Conservation (phyloP, 2,113 vertebrate species). For the Serinus canaria region DNA sequence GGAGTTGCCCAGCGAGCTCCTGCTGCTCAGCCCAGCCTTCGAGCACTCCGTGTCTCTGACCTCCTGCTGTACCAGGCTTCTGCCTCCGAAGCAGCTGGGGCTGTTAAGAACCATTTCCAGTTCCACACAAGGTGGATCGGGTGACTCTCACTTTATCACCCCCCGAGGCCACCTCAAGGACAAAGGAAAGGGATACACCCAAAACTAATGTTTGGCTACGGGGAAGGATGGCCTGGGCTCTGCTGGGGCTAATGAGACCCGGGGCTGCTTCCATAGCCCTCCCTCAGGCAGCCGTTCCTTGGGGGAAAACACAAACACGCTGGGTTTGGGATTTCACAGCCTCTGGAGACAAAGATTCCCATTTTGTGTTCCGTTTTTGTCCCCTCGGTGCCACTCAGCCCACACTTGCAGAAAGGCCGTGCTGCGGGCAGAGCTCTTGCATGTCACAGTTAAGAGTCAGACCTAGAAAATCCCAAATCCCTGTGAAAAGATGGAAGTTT, state of each 20-base stretch:
- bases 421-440: neutral
- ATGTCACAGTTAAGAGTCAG: neutral
- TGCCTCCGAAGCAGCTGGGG: constrained; percentile 84
- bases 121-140: constrained; percentile 84
- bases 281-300: neutral
- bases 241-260: neutral
- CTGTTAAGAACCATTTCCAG: constrained; percentile 84
- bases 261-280: neutral
- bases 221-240: neutral
- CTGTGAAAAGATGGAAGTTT: neutral
- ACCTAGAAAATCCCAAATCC: neutral
- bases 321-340: neutral
- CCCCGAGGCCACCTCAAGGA: constrained; percentile 91
- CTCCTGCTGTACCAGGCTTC: constrained; percentile 22
- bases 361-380: neutral
- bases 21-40: neutral
- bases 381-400: neutral
- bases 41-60: constrained; percentile 12
- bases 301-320: neutral
- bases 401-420: neutral
- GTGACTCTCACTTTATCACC: constrained; percentile 94
- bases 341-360: constrained; percentile 25
- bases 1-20: neutral
- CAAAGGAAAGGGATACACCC: constrained; percentile 79
- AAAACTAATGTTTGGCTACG: constrained; percentile 86